Evolutionary conservation across 2,113 vertebrate genomes (phyloP).

Genomic region (Neodon shergylaensis): DNA sequence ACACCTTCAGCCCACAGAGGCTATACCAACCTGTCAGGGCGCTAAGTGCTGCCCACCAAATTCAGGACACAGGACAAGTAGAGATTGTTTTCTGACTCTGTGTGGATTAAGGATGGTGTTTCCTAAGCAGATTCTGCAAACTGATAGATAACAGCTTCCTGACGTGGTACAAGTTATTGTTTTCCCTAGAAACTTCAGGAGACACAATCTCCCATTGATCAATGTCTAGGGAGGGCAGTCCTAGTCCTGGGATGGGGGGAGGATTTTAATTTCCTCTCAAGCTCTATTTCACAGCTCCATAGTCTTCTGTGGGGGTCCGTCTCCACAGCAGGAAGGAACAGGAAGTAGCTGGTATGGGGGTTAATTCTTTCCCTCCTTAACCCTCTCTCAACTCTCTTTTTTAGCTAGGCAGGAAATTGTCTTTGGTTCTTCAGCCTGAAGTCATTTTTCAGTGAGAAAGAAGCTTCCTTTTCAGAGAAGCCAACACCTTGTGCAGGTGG

Average conservation of each 20-base stretch:
- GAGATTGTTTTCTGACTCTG: background rate
- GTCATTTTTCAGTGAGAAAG: background rate
- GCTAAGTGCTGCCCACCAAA: background rate
- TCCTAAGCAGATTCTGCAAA: background rate
- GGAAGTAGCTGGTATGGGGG: background rate
- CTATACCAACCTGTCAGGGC: background rate
- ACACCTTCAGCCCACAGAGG: background rate
- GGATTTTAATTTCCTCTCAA: background rate
- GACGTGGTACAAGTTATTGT: background rate
- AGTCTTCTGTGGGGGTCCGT: no score
- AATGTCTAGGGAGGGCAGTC: background rate
- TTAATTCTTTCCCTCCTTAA: background rate
- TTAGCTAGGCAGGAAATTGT: rapidly evolving
- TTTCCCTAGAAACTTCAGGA: background rate
- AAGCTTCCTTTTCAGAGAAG: background rate
- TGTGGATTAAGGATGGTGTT: background rate
- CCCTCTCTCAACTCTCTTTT: background rate
- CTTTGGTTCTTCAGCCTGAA: background rate
- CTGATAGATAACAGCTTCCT: background rate
- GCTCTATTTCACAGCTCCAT: rapidly evolving
- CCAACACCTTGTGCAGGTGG: background rate
- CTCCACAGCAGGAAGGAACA: no score
- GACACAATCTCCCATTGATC: background rate
- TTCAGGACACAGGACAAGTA: background rate
- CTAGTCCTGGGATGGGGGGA: background rate